phyloP scores from a whole-genome alignment of 2,797 vertebrate species.

The Tympanoctomys barrerae region DNA sequence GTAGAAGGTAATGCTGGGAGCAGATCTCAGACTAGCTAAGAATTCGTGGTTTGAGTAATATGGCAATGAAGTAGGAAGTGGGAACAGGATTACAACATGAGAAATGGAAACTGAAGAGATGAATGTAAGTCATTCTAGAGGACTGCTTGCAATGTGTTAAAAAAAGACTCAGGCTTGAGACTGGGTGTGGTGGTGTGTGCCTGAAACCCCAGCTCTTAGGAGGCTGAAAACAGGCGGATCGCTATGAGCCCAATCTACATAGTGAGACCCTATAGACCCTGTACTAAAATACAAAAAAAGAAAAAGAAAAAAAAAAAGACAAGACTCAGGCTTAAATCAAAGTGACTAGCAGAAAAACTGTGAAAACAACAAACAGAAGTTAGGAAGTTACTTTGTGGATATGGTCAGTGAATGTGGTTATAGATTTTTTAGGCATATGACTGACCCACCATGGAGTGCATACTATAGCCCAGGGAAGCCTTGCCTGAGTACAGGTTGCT shows the following conservation, averaged over 20 bases:
- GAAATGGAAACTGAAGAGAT: background rate
- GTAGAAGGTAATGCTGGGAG: background rate
- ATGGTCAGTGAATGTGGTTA: background rate
- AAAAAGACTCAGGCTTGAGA: background rate
- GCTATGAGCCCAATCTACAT: too few relatives aligned
- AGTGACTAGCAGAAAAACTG: background rate
- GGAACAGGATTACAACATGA: too few relatives aligned
- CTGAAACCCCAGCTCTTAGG: too few relatives aligned
- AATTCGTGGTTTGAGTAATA: background rate
- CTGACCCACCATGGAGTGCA: background rate
- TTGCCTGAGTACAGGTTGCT: background rate
- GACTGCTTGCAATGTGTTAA: background rate
- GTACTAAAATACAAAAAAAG: too few relatives aligned
- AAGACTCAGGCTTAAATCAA: background rate
- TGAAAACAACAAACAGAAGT: conserved; percentile 10
- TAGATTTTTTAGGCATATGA: background rate
- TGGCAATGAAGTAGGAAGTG: background rate
- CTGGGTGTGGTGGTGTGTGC: too few relatives aligned
- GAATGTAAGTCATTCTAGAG: background rate
- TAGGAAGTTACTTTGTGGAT: background rate
- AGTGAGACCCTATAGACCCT: too few relatives aligned
- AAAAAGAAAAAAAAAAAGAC: too few relatives aligned
- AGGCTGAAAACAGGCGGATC: too few relatives aligned
- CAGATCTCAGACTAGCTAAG: background rate
- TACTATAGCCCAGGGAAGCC: background rate